A percentile compares a stretch with the other conserved stretches of the same genome.
These are phyloP conservation scores for Sinosuthora webbiana DNA, from an alignment of 2,113 vertebrate species.

Conservation along the genomic window DNA sequence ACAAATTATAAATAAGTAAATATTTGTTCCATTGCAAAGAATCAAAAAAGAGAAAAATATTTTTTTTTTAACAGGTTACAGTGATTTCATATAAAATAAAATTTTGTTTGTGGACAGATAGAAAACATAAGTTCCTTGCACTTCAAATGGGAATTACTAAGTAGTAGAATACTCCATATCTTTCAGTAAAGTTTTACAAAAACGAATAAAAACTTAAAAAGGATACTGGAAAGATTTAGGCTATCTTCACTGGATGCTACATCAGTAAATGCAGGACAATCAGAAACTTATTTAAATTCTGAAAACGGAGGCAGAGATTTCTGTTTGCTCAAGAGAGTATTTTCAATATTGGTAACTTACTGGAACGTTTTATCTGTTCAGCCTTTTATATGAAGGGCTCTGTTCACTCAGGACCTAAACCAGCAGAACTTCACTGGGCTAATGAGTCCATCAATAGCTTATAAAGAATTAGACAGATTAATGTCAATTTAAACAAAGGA, in stretches of 20 bases:
- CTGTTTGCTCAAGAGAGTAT: neutral
- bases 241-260: neutral
- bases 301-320: neutral
- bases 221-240: neutral
- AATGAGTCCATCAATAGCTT: neutral
- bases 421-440: neutral
- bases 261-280: neutral
- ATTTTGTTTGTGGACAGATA: neutral
- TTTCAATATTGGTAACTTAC: neutral
- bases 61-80: neutral
- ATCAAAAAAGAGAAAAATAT: neutral
- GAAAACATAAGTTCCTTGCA: neutral
- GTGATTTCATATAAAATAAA: neutral
- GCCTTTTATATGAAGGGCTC: neutral
- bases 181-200: neutral
- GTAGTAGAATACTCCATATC: neutral
- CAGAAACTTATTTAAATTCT: neutral
- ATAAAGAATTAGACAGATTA: neutral
- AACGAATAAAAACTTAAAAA: neutral
- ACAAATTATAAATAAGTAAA: neutral
- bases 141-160: neutral
- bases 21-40: neutral
- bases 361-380: neutral
- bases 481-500: neutral
- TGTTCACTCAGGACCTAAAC: neutral